Evolutionary conservation across 1,140 invertebrate species (phyloP).

Genomic region (Amyelois transitella): DNA sequence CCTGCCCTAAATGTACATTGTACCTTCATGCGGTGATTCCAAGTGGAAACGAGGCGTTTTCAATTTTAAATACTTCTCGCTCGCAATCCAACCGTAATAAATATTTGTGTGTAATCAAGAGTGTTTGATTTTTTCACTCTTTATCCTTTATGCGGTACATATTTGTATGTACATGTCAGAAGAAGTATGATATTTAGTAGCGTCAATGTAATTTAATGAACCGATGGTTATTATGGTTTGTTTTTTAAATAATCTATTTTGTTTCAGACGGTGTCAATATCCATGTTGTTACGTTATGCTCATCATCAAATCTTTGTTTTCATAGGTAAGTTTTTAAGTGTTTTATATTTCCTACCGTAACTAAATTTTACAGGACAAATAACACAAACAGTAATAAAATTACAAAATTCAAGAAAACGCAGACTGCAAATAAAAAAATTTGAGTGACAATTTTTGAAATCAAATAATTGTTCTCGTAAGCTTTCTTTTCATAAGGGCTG

Average conservation of each 20-base stretch:
- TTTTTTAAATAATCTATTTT: conserved; percentile 29
- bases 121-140: neutral
- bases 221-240: neutral
- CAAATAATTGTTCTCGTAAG: neutral
- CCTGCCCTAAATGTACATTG: conserved; percentile 46
- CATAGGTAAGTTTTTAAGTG: conserved; percentile 85
- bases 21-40: conserved; percentile 34
- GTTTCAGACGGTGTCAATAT: conserved; percentile 97
- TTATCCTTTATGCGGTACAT: neutral
- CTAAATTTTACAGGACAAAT: too few relatives aligned
- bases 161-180: neutral
- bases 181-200: too few relatives aligned
- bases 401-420: too few relatives aligned
- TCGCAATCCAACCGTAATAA: conserved; percentile 1
- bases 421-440: too few relatives aligned
- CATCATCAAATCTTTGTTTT: conserved; percentile 99
- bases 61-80: conserved; percentile 9
- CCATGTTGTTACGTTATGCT: conserved; percentile 97
- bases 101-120: conserved; percentile 3
- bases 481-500: neutral
- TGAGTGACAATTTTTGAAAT: too few relatives aligned
- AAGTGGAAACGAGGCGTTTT: conserved; percentile 17
- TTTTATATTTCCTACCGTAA: neutral
- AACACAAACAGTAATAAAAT: too few relatives aligned
- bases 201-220: too few relatives aligned